These are phyloP conservation scores for Drosophila tani DNA, from an alignment of 1,140 invertebrate species.

Conservation along the genomic window DNA sequence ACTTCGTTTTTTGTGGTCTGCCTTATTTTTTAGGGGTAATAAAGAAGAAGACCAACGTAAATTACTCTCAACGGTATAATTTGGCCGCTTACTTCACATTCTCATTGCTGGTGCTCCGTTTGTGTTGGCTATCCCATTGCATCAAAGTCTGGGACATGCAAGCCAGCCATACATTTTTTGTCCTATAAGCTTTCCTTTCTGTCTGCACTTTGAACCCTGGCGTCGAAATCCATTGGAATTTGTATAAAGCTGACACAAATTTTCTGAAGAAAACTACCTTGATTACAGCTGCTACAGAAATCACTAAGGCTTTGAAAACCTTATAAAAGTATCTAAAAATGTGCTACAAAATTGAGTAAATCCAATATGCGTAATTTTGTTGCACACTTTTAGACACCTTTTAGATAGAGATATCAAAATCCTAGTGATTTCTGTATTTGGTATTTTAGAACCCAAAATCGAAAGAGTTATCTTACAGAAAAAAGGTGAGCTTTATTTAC, in stretches of 20 bases:
- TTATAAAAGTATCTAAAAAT: too few species aligned
- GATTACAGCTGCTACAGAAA: neutral
- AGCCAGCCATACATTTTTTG: slow-evolving; percentile 9
- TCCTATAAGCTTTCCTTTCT: slow-evolving; percentile 9
- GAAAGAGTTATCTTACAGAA: neutral
- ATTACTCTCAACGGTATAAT: slow-evolving; percentile 81
- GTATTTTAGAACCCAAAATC: too few species aligned
- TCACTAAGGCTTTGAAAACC: too few species aligned
- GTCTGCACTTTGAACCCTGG: slow-evolving; percentile 10
- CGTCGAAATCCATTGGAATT: neutral
- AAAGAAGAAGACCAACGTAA: slow-evolving; percentile 79
- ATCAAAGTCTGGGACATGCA: slow-evolving; percentile 46
- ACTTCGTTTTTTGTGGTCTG: slow-evolving; percentile 23
- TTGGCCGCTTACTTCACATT: slow-evolving; percentile 63
- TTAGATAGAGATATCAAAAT: too few species aligned
- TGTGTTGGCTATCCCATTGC: slow-evolving; percentile 49
- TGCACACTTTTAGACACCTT: too few species aligned
- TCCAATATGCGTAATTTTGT: too few species aligned
- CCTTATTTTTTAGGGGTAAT: slow-evolving; percentile 55
- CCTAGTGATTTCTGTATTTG: too few species aligned
- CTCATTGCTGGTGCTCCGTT: slow-evolving; percentile 26
- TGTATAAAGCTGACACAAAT: neutral
- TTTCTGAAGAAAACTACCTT: neutral
- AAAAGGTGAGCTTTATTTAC: too few species aligned
- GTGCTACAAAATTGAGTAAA: too few species aligned